These are phyloP conservation scores for Drosophila rellima DNA, from an alignment of 2,888 invertebrate genomes.

Conservation along the genomic window DNA sequence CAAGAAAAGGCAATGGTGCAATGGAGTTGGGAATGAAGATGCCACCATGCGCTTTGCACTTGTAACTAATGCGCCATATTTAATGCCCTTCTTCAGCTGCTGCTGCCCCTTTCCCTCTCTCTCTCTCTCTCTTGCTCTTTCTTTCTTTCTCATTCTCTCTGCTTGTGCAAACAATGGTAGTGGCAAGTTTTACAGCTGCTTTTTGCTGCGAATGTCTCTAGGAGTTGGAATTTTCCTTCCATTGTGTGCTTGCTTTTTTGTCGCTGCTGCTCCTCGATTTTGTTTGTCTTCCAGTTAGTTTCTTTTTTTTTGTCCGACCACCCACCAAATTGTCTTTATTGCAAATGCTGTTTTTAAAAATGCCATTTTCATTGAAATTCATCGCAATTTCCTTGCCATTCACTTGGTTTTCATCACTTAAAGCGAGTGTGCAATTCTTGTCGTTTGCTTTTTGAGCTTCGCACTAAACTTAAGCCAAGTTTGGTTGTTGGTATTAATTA, in stretches of 20 bases:
- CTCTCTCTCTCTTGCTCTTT: too few relatives aligned
- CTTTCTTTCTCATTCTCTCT: background rate
- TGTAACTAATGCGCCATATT: constrained; percentile 78
- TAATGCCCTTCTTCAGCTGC: constrained; percentile 56
- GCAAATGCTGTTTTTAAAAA: constrained; percentile 70
- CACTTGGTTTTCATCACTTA: constrained; percentile 49
- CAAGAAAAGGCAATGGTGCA: constrained; percentile 45
- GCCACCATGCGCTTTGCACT: constrained; percentile 65
- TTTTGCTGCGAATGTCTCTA: constrained; percentile 29
- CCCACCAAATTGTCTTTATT: constrained; percentile 71
- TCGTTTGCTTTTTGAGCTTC: background rate
- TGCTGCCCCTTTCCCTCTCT: background rate
- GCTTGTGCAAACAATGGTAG: constrained; percentile 61
- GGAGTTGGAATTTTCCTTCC: constrained; percentile 1
- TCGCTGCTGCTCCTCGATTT: constrained; percentile 18
- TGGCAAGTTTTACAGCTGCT: constrained; percentile 73
- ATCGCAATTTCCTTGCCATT: constrained; percentile 55
- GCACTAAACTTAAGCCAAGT: constrained; percentile 29
- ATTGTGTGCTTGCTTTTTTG: constrained; percentile 53
- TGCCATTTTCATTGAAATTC: constrained; percentile 81
- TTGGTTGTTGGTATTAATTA: constrained; percentile 69
- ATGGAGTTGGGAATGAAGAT: constrained; percentile 12
- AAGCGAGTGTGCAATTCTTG: constrained; percentile 46
- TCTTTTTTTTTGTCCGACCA: constrained; percentile 23
- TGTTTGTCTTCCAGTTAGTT: constrained; percentile 45